Evolutionary conservation across 2,888 invertebrate genomes (phyloP).

Genomic region (Hypsopygia costalis): DNA sequence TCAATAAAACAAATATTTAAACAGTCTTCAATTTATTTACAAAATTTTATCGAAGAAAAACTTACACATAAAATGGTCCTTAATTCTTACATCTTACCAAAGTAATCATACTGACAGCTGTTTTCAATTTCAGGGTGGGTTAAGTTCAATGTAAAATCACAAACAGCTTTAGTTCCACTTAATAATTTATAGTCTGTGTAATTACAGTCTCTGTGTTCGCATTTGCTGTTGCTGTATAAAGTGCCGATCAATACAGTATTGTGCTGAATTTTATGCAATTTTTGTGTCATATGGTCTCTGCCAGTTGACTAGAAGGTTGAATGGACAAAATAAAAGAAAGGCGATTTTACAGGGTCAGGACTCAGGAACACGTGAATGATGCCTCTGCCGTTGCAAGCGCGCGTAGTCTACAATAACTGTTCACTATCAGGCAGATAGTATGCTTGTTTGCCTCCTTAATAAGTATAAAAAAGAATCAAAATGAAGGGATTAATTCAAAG

Average conservation of each 20-base stretch:
- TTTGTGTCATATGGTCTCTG: no score
- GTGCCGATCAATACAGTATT: conserved; percentile 9
- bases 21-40: conserved; percentile 69
- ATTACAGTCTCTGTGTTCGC: conserved; percentile 9
- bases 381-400: no score
- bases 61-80: conserved; percentile 45
- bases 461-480: no score
- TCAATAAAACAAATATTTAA: conserved; percentile 55
- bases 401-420: no score
- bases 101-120: conserved; percentile 36
- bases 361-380: no score
- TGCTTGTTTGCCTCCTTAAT: no score
- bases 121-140: conserved; percentile 59
- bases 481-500: no score
- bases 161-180: conserved; percentile 44
- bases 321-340: no score
- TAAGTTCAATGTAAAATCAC: conserved; percentile 52
- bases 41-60: conserved; percentile 40
- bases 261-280: no score
- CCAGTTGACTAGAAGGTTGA: no score
- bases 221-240: conserved; percentile 29
- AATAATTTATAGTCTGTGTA: conserved; percentile 20
- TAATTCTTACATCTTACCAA: conserved; percentile 25
- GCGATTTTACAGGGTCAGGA: no score
- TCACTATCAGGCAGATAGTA: no score